Conservation (phyloP, 2,113 vertebrate species). For the Charadrius vociferus region DNA sequence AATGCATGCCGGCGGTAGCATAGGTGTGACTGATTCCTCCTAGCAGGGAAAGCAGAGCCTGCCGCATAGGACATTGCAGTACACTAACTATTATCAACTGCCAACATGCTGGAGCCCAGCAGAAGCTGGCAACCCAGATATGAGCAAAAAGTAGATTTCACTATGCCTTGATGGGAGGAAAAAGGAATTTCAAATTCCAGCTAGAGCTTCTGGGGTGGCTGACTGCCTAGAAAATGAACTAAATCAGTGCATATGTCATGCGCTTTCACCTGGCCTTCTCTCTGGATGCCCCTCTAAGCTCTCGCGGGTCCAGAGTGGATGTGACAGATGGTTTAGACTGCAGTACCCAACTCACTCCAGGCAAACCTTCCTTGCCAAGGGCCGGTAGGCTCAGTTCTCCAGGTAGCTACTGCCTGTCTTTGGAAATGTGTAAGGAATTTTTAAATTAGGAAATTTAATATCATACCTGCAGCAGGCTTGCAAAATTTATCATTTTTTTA, state of each 20-base stretch:
- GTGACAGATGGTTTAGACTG: constrained; percentile 10
- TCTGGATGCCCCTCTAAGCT: background rate
- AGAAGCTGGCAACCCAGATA: background rate
- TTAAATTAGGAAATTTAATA: background rate
- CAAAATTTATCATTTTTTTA: background rate
- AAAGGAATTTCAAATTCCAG: background rate
- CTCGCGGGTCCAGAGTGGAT: background rate
- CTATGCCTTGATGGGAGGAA: background rate
- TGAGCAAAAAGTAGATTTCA: background rate
- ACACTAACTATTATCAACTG: background rate
- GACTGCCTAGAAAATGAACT: background rate
- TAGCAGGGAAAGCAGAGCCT: background rate
- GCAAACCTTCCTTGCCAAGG: background rate
- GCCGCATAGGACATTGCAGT: background rate
- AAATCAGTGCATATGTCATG: background rate
- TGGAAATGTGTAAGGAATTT: background rate
- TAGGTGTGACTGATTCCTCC: background rate
- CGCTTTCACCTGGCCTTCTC: background rate
- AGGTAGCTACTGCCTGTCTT: background rate
- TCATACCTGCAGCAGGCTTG: background rate
- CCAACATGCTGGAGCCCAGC: background rate
- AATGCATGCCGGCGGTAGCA: rapidly evolving
- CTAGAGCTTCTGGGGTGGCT: background rate
- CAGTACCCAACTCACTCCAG: background rate
- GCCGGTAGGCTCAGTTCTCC: background rate